Percentiles rank a stretch among this genome's conserved stretches.
Conservation (phyloP, 1,140 invertebrate species). For the Coelopa frigida region DNA sequence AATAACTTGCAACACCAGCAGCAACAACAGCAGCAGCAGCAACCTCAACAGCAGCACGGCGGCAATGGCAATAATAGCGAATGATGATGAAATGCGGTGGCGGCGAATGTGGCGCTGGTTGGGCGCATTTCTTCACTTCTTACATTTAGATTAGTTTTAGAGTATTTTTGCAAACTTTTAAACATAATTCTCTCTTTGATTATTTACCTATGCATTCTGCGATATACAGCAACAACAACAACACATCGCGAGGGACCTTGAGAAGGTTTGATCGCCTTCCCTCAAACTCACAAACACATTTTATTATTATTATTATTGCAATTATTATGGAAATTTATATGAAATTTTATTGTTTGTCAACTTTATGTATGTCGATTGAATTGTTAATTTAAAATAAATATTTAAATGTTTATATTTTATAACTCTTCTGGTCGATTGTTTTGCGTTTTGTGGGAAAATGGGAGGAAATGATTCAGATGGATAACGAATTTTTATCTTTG, state of each 20-base stretch:
- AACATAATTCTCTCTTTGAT: conserved; percentile 31
- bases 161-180: conserved; percentile 36
- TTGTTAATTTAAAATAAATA: too few relatives aligned
- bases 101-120: conserved; percentile 32
- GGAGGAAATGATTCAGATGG: too few relatives aligned
- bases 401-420: too few relatives aligned
- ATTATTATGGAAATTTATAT: too few relatives aligned
- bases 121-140: conserved; percentile 39
- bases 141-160: conserved; percentile 30
- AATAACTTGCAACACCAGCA: conserved; percentile 48
- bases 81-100: conserved; percentile 44
- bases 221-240: conserved; percentile 13
- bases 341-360: too few relatives aligned
- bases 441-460: too few relatives aligned
- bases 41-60: conserved; percentile 16
- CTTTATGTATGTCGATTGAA: too few relatives aligned
- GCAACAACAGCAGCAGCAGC: conserved; percentile 7
- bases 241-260: conserved; percentile 3
- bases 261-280: too few relatives aligned
- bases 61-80: conserved; percentile 23
- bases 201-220: conserved; percentile 28
- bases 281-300: too few relatives aligned
- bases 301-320: too few relatives aligned
- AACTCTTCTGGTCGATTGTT: too few relatives aligned
- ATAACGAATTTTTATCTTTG: too few relatives aligned